These are phyloP conservation scores for Bradypodion ventrale DNA, from an alignment of 2,797 vertebrate species.

Conservation along the genomic window DNA sequence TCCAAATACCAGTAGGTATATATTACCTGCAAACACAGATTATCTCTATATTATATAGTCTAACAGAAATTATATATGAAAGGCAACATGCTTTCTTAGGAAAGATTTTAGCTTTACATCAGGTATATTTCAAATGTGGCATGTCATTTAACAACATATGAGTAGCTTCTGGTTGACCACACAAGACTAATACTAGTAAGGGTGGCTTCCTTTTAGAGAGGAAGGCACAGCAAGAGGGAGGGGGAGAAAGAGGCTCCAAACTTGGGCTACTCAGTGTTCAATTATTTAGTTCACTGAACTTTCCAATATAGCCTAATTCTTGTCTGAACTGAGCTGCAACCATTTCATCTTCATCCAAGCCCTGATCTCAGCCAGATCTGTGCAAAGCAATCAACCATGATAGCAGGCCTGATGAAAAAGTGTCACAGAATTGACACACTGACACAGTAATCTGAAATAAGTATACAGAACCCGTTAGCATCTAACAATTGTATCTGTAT, in stretches of 20 bases:
- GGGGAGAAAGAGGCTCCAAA: conserved; percentile 5
- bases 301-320: conserved; percentile 32
- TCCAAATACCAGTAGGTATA: background rate
- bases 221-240: background rate
- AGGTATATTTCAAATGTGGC: background rate
- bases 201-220: background rate
- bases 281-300: conserved; percentile 40
- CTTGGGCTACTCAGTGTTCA: conserved; percentile 13
- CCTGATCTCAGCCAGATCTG: conserved; percentile 23
- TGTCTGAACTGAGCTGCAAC: conserved; percentile 31
- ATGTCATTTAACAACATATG: background rate
- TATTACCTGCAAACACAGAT: background rate
- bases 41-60: background rate
- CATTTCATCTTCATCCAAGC: conserved; percentile 34
- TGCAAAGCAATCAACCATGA: conserved; percentile 22
- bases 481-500: background rate
- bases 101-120: background rate
- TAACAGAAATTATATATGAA: background rate
- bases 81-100: background rate
- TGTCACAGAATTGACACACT: conserved; percentile 28
- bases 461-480: background rate
- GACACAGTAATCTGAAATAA: conserved; percentile 29
- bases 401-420: conserved; percentile 19
- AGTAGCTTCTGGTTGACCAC: background rate
- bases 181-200: background rate